Conservation (phyloP, 2,888 invertebrate species). For the Choreutis nemorana region DNA sequence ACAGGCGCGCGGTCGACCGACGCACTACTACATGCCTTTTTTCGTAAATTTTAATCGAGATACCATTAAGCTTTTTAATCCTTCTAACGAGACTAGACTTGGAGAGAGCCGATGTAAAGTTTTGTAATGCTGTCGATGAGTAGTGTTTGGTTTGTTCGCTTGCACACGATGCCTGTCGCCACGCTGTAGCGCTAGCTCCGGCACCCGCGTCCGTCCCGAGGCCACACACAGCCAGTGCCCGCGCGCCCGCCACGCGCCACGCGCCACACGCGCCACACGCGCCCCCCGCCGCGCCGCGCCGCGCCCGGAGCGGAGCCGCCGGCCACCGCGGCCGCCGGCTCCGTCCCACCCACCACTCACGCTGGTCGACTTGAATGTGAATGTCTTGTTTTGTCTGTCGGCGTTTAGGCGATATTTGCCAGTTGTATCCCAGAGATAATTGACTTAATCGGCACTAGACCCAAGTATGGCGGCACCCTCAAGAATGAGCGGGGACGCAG, state of each 20-base stretch:
- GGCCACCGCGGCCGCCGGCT: conserved; percentile 26
- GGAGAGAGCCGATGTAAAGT: conserved; percentile 65
- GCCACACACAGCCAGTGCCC: conserved; percentile 66
- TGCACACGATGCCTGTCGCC: conserved; percentile 69
- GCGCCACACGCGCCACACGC: conserved; percentile 14
- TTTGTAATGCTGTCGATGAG: conserved; percentile 67
- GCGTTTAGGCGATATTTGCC: conserved; percentile 99
- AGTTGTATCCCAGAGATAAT: conserved; percentile 99
- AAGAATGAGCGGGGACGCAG: conserved; percentile 99
- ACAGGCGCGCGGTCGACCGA: conserved; percentile 63
- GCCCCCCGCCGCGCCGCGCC: conserved; percentile 8
- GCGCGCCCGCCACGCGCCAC: conserved; percentile 26
- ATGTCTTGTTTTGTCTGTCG: conserved; percentile 71
- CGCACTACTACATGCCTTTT: conserved; percentile 65
- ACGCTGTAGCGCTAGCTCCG: conserved; percentile 68
- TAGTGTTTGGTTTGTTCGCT: conserved; percentile 69
- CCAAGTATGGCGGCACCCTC: conserved; percentile 99
- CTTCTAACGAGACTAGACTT: conserved; percentile 66
- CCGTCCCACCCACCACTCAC: conserved; percentile 25
- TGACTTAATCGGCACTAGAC: conserved; percentile 99
- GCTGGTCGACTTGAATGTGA: conserved; percentile 56
- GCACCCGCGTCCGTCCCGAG: conserved; percentile 64
- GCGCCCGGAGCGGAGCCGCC: conserved; percentile 11
- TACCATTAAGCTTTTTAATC: conserved; percentile 64
- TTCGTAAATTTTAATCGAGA: conserved; percentile 63